A percentile compares a stretch with the other conserved stretches of the same genome.
Evolutionary conservation across 2,888 invertebrate species (phyloP).

Genomic region (Spatulosminthurus flaviceps): DNA sequence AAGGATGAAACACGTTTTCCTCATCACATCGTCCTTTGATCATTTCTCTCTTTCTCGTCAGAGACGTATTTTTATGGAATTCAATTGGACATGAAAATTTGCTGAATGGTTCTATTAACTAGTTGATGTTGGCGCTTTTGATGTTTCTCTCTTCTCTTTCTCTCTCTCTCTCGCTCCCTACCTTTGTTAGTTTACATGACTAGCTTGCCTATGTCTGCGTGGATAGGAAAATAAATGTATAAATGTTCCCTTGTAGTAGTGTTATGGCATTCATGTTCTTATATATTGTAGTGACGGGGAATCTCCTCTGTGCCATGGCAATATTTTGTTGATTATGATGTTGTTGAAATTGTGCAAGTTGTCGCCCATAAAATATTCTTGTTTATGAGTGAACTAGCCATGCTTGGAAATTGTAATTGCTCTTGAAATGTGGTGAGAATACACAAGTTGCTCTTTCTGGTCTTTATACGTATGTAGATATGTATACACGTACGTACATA

Average conservation of each 20-base stretch:
- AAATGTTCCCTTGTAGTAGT: too few species aligned
- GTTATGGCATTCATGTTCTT: too few species aligned
- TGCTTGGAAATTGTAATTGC: conserved; percentile 11
- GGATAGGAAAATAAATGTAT: too few species aligned
- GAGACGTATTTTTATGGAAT: conserved; percentile 18
- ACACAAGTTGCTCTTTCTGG: conserved; percentile 14
- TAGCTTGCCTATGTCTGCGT: too few species aligned
- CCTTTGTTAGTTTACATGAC: conserved; percentile 17
- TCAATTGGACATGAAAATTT: conserved; percentile 30
- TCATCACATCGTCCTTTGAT: conserved; percentile 22
- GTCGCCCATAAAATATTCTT: conserved; percentile 30
- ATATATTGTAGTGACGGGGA: too few species aligned
- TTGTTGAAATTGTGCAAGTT: conserved; percentile 21
- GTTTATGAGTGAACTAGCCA: conserved; percentile 19
- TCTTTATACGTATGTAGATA: background rate
- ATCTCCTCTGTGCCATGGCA: background rate
- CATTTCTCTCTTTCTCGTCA: conserved; percentile 23
- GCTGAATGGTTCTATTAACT: conserved; percentile 35
- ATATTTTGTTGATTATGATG: conserved; percentile 19
- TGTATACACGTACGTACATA: too few species aligned
- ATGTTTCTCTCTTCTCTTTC: conserved; percentile 28
- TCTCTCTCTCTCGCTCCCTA: background rate
- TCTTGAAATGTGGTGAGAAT: conserved; percentile 18
- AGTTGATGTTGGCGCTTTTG: conserved; percentile 36
- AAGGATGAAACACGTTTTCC: conserved; percentile 22